Evolutionary conservation across 2,888 invertebrate genomes (phyloP).

Genomic region (Volucella bombylans): DNA sequence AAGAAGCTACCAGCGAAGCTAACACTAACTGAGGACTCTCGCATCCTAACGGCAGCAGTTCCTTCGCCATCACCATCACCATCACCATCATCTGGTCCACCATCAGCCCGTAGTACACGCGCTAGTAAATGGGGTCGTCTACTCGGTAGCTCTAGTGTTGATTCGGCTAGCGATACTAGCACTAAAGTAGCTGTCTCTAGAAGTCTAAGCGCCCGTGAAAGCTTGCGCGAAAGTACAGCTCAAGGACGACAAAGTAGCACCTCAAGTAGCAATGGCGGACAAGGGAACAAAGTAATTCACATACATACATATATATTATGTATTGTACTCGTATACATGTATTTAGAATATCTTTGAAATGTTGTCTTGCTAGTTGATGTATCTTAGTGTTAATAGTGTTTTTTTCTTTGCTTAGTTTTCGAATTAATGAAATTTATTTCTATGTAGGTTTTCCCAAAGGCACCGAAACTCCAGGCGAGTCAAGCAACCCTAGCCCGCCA

Average conservation of each 20-base stretch:
- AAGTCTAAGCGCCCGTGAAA: conserved; percentile 85
- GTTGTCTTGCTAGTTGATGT: conserved; percentile 57
- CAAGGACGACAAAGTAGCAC: conserved; percentile 83
- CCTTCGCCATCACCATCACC: conserved; percentile 82
- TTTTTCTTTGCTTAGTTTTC: neutral
- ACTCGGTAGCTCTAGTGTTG: conserved; percentile 90
- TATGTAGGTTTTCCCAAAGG: conserved; percentile 86
- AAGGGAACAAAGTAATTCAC: conserved; percentile 83
- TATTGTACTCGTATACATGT: conserved; percentile 44
- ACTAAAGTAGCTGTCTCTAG: conserved; percentile 84
- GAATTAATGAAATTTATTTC: conserved; percentile 74
- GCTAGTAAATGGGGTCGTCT: conserved; percentile 92
- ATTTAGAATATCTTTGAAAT: conserved; percentile 61
- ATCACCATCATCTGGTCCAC: conserved; percentile 83
- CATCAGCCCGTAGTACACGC: conserved; percentile 84
- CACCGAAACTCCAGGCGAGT: conserved; percentile 86
- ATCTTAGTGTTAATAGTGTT: conserved; percentile 5
- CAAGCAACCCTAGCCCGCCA: conserved; percentile 85
- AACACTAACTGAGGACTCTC: conserved; percentile 83
- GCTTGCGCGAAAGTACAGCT: conserved; percentile 82
- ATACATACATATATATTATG: conserved; percentile 50
- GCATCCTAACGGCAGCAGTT: conserved; percentile 81
- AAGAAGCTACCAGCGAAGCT: conserved; percentile 83
- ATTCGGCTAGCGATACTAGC: conserved; percentile 87
- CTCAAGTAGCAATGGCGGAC: conserved; percentile 83